Evolutionary conservation across 2,888 invertebrate species (phyloP), one percentile per base, ranked within the genome.

Genomic region (Mylabris sibirica): DNA sequence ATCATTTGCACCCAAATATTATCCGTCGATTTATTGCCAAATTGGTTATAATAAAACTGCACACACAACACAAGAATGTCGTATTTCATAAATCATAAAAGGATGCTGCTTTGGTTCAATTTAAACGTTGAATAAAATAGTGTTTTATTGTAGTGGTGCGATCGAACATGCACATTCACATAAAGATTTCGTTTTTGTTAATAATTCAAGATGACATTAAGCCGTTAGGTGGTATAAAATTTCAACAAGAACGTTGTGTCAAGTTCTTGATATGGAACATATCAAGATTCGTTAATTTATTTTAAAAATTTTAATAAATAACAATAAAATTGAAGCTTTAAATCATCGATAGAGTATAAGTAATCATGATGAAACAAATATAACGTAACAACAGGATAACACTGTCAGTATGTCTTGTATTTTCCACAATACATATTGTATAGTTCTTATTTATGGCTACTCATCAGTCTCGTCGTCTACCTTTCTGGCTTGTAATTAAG

Each of bases 81-180:
- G 2, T 3, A 38, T 2, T 35, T 14, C 38, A 49, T 41, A 41
- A 41, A 41, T 41, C 41, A 41, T n/a, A n/a, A n/a, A n/a, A n/a
- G 3, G 38, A 38, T 11, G 12, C 38, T 38, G n/a, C 17, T 3
- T 44, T n/a, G n/a, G 1, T 17, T 44, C 20, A 49, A 49, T 66
- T 70, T 66, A 70, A 72, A 72, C 65, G 38, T 41, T 41, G 41
- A 4, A 41, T 68, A 67, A 77, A 78, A 80, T 77, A 76, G 79
- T 79, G 75, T 73, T 80, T 81, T 81, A 81, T 81, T 81, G 77
- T 81, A 76, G 72, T 72, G 75, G 77, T 75, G 78, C 80, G 80
- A 79, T 80, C 80, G 78, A 79, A 82, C 80, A 81, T 80, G 81
- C 80, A 79, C 81, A 80, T 82, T 77, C 75, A 79, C 80, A 79